Percentiles rank a stretch among this genome's conserved stretches.
phyloP scores from a whole-genome alignment of 2,113 vertebrate genomes.

The Callionymus lyra region DNA sequence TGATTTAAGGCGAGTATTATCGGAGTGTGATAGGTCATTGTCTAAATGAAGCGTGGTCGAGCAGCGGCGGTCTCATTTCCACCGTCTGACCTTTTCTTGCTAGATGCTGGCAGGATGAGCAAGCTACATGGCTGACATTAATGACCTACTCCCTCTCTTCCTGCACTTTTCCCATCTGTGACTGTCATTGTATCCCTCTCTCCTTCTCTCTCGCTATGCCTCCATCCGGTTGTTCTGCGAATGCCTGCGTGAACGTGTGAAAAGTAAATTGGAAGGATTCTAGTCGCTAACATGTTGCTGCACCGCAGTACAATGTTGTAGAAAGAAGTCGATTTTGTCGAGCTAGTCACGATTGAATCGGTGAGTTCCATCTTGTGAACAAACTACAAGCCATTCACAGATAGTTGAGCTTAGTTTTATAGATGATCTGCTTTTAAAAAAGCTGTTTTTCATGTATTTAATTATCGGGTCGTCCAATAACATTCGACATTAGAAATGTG shows the following conservation, averaged over 20 bases:
- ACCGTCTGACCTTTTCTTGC: conserved; percentile 65
- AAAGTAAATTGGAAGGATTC: conserved; percentile 32
- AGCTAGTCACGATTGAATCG: too few relatives aligned
- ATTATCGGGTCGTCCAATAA: too few relatives aligned
- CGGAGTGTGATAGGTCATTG: conserved; percentile 59
- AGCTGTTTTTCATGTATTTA: too few relatives aligned
- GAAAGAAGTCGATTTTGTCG: too few relatives aligned
- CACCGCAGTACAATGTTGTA: not conserved
- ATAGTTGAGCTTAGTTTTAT: too few relatives aligned
- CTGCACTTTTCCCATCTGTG: conserved; percentile 13
- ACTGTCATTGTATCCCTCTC: conserved; percentile 30
- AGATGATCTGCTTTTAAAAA: too few relatives aligned
- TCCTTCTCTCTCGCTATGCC: conserved; percentile 4
- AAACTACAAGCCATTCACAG: too few relatives aligned
- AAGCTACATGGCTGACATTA: conserved; percentile 56
- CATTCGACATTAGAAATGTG: too few relatives aligned
- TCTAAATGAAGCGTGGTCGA: conserved; percentile 60
- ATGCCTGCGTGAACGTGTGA: conserved; percentile 23
- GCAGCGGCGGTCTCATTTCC: conserved; percentile 53
- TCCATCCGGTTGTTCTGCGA: conserved; percentile 20
- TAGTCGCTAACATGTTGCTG: conserved; percentile 5
- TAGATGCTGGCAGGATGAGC: conserved; percentile 51
- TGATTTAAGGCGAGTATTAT: conserved; percentile 62
- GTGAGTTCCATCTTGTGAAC: too few relatives aligned
- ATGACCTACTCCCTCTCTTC: conserved; percentile 52